A percentile compares a stretch with the other conserved stretches of the same genome.
Conservation (phyloP, 1,140 invertebrate genomes). For the Micrasema minimum region DNA sequence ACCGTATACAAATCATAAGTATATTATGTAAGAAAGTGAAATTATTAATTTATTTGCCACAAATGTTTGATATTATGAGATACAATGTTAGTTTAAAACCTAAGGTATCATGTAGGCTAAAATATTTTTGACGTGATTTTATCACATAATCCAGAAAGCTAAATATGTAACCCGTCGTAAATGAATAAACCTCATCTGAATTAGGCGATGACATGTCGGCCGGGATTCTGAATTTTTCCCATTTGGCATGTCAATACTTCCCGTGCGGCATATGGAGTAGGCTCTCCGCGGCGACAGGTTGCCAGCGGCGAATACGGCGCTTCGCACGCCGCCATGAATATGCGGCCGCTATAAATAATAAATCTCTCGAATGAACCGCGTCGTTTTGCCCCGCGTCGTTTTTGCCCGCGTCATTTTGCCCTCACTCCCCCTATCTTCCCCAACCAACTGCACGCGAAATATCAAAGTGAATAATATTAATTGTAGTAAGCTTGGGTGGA, state of each 20-base stretch:
- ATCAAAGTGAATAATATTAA: constrained; percentile 29
- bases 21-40: too few species aligned
- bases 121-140: too few species aligned
- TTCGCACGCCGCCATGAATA: constrained; percentile 51
- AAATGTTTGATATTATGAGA: too few species aligned
- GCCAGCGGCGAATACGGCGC: constrained; percentile 20
- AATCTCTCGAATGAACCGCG: constrained; percentile 48
- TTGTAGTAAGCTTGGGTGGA: constrained; percentile 10
- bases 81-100: too few species aligned
- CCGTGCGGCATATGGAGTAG: constrained; percentile 33
- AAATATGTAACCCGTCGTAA: too few species aligned
- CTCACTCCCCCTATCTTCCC: background rate
- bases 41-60: too few species aligned
- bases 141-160: too few species aligned
- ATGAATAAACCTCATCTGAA: too few species aligned
- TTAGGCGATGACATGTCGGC: background rate
- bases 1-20: too few species aligned
- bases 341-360: constrained; percentile 52
- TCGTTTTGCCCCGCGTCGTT: constrained; percentile 21
- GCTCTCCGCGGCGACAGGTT: constrained; percentile 36
- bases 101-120: too few species aligned
- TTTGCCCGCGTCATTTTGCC: background rate
- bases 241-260: constrained; percentile 44
- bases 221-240: constrained; percentile 50
- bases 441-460: constrained; percentile 2